Percentiles rank a stretch among this genome's conserved stretches.
These are phyloP conservation scores for Heteronetta atricapilla DNA, from an alignment of 2,113 vertebrate genomes.

Conservation along the genomic window DNA sequence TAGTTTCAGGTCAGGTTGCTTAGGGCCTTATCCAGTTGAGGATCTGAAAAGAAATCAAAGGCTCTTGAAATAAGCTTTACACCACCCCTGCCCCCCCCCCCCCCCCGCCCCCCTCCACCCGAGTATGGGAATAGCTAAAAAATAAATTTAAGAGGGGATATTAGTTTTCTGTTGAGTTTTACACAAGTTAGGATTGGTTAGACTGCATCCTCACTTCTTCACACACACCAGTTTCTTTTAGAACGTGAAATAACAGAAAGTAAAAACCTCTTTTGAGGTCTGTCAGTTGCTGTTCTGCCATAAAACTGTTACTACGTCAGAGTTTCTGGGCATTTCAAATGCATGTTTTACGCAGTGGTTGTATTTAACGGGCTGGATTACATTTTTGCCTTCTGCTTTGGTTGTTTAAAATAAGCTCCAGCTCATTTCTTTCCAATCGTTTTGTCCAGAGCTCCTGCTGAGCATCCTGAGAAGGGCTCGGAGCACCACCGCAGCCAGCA, in stretches of 20 bases:
- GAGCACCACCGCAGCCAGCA: slow-evolving; percentile 53
- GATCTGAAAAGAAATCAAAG: not conserved
- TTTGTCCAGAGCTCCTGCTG: accelerated
- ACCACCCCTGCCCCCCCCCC: no score
- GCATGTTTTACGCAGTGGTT: not conserved
- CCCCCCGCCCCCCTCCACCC: no score
- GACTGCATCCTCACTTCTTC: not conserved
- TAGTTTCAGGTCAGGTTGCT: not conserved
- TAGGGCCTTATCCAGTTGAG: not conserved
- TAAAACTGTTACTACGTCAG: not conserved
- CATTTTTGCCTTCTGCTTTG: not conserved
- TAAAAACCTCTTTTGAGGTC: not conserved
- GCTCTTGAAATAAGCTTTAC: not conserved
- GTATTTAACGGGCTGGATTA: not conserved
- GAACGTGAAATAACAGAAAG: not conserved
- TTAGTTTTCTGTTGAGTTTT: not conserved
- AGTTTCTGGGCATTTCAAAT: not conserved
- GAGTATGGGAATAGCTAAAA: not conserved
- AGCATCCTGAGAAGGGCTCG: not conserved
- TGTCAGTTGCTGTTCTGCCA: not conserved
- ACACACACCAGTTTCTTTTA: not conserved
- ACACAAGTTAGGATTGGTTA: not conserved
- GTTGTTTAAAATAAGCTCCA: not conserved
- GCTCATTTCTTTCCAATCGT: not conserved
- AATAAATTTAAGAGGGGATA: not conserved